Evolutionary conservation across 2,797 vertebrate species (phyloP).

Genomic region (Catharus ustulatus): DNA sequence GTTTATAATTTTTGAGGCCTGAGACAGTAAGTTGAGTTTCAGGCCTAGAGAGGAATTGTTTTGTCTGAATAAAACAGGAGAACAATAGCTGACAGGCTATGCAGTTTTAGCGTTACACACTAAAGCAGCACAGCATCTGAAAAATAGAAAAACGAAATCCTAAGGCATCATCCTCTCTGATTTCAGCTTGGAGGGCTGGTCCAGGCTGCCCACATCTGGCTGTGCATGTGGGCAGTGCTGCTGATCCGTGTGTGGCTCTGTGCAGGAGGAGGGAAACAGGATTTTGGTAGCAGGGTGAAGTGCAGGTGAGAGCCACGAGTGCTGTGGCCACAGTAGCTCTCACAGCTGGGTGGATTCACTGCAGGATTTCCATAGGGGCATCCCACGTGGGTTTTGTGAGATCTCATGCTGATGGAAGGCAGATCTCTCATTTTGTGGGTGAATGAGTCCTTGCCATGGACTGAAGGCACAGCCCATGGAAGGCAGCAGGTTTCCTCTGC

Average conservation of each 20-base stretch:
- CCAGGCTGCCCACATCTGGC: neutral
- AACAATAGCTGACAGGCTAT: too few species aligned
- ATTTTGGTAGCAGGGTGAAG: neutral
- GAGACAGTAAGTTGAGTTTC: too few species aligned
- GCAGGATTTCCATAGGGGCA: neutral
- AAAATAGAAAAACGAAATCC: too few species aligned
- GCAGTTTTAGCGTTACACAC: too few species aligned
- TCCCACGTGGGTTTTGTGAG: neutral
- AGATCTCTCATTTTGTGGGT: neutral
- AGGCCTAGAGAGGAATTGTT: too few species aligned
- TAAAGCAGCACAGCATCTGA: too few species aligned
- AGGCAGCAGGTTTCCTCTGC: neutral
- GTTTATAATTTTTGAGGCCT: too few species aligned
- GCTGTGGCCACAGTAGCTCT: neutral
- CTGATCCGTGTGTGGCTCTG: fast-evolving
- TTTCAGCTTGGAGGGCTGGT: neutral
- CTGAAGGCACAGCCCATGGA: neutral
- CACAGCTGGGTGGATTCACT: neutral
- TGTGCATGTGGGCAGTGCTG: fast-evolving
- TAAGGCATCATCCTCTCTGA: neutral
- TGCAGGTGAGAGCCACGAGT: fast-evolving
- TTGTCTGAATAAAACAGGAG: too few species aligned
- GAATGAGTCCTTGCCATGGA: neutral
- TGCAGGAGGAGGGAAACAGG: neutral
- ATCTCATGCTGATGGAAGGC: neutral